Evolutionary conservation across 2,888 invertebrate species (phyloP).

Genomic region (Coelogynopora nodosa): DNA sequence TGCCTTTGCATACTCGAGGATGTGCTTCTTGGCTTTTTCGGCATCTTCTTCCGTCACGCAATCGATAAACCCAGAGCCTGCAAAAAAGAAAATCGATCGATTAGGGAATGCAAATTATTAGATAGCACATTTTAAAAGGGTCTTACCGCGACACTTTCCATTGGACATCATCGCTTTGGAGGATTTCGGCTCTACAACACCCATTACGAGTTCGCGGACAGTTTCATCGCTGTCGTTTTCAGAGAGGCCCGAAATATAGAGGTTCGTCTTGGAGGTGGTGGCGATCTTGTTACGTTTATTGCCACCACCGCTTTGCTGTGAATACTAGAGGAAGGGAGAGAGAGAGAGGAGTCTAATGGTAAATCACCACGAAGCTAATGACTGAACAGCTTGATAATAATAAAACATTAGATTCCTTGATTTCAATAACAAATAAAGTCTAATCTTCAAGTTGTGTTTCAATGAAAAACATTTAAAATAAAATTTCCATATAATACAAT

Average conservation of each 20-base stretch:
- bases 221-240: slow-evolving; percentile 39
- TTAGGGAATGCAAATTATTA: not conserved
- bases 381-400: too few relatives aligned
- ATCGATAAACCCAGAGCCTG: slow-evolving; percentile 42
- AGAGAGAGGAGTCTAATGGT: too few relatives aligned
- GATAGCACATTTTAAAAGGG: not conserved
- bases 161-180: slow-evolving; percentile 40
- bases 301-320: not conserved
- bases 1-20: slow-evolving; percentile 26
- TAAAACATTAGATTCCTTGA: too few relatives aligned
- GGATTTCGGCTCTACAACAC: slow-evolving; percentile 37
- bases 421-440: too few relatives aligned
- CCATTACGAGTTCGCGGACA: slow-evolving; percentile 30
- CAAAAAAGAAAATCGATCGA: not conserved
- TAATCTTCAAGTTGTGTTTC: too few relatives aligned
- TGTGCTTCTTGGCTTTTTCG: slow-evolving; percentile 36
- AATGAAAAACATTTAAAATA: too few relatives aligned
- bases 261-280: slow-evolving; percentile 40
- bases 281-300: slow-evolving; percentile 30
- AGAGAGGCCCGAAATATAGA: slow-evolving; percentile 37
- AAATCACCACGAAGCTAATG: too few relatives aligned
- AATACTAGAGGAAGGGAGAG: not conserved
- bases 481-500: too few relatives aligned
- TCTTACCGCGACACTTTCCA: slow-evolving; percentile 40
- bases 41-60: slow-evolving; percentile 38